Percentiles rank a stretch among this genome's conserved stretches.
phyloP scores from a whole-genome alignment of 2,888 invertebrate species.

The Cheilosia scutellata region DNA sequence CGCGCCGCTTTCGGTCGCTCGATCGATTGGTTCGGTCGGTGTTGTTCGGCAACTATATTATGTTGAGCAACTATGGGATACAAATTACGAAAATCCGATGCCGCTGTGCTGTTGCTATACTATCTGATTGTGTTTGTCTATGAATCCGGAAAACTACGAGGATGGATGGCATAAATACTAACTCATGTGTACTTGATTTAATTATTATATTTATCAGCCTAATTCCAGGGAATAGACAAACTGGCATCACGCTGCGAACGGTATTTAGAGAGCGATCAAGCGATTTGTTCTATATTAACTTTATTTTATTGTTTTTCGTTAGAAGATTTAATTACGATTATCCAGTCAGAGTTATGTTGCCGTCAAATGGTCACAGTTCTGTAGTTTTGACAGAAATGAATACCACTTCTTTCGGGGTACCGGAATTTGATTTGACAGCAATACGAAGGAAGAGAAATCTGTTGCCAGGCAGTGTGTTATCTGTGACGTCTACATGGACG shows the following conservation, averaged over 20 bases:
- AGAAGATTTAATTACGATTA: slow-evolving; percentile 48
- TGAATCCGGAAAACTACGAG: slow-evolving; percentile 22
- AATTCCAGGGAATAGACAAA: slow-evolving; percentile 31
- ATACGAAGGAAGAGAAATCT: too few relatives aligned
- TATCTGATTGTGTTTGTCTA: slow-evolving; percentile 19
- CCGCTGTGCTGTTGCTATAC: neutral
- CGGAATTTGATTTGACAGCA: too few relatives aligned
- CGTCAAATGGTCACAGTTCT: too few relatives aligned
- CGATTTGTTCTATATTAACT: neutral
- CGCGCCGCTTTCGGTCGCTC: slow-evolving; percentile 25
- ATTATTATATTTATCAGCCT: slow-evolving; percentile 60
- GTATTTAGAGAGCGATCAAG: neutral
- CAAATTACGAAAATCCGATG: slow-evolving; percentile 45
- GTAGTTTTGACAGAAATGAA: too few relatives aligned
- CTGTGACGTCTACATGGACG: too few relatives aligned
- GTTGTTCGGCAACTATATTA: slow-evolving; percentile 29
- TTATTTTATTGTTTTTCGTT: slow-evolving; percentile 27
- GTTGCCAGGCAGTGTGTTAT: too few relatives aligned
- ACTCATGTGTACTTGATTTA: slow-evolving; percentile 53
- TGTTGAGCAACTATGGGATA: slow-evolving; percentile 54
- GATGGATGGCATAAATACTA: slow-evolving; percentile 39
- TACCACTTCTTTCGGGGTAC: too few relatives aligned
- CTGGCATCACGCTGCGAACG: slow-evolving; percentile 54
- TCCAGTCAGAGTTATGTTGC: too few relatives aligned
- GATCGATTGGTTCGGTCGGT: slow-evolving; percentile 37